Evolutionary conservation across 2,888 invertebrate genomes (phyloP), one percentile per base, ranked within the genome.

Genomic region (Phyllotreta cruciferae): DNA sequence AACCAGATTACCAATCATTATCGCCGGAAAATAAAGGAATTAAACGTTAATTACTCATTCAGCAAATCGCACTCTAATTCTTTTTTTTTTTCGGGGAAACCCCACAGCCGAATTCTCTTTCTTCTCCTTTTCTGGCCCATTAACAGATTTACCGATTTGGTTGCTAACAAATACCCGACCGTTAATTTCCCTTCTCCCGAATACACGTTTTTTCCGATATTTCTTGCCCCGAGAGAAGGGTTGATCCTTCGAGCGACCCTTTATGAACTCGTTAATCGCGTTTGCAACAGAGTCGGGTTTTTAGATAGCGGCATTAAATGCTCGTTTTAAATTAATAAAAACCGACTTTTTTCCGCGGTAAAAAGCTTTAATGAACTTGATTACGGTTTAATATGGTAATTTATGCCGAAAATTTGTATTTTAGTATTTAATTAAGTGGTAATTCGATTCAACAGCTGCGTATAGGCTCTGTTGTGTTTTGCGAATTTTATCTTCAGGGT

Each of bases 211-310:
- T 55, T 62, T 64, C 52, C 50, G 44, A 54, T 41, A 56, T 42
- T 67, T 67, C 62, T 67, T 67, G 47, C 36, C 39, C 36, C 41
- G 34, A 49, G 56, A 47, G 49, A 63, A 54, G 60, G 64, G 60
- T 62, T 64, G 56, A 41, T 58, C 58, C 58, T 38, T 60, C 60
- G 61, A 57, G 54, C 62, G 52, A 44, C 68, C 62, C 64, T 68
- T 68, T 68, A 68, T 68, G 63, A 60, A 62, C 56, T 62, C 55
- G 53, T 68, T 66, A 68, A 68, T 66, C 60, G 64, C 52, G 56
- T 55, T 62, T 58, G 37, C 47, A 64, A 57, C 61, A 57, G 57
- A 24, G 10, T 11, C 56, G 56, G 62, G 38, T 58, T 54, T 49
- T 9, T 10, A 11, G n/a, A 14, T 39, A 4, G n/a, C 10, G 41